Evolutionary conservation across 2,797 vertebrate genomes (phyloP).

Genomic region (Microchirus variegatus): DNA sequence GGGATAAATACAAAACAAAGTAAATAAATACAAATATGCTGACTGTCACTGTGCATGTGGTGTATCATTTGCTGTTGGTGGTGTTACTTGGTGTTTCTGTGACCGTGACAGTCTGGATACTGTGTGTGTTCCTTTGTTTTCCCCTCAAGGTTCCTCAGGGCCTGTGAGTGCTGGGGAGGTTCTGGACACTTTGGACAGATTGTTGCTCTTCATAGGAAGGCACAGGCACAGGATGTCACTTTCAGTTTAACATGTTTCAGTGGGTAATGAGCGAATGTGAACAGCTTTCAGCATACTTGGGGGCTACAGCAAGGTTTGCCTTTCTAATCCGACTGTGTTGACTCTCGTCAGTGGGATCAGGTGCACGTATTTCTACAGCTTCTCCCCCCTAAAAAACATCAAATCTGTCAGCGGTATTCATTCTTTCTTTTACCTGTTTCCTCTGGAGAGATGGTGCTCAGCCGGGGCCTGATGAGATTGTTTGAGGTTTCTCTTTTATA

Average conservation of each 20-base stretch:
- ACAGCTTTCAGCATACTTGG: slow-evolving; percentile 5
- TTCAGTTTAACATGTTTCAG: slow-evolving; percentile 39
- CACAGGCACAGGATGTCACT: slow-evolving; percentile 25
- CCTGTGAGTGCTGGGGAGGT: slow-evolving; percentile 23
- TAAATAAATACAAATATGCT: no score
- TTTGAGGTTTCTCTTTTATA: slow-evolving; percentile 22
- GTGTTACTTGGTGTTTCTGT: slow-evolving; percentile 48
- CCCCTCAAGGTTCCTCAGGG: slow-evolving; percentile 13
- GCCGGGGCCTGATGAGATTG: slow-evolving; percentile 42
- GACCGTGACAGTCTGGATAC: slow-evolving; percentile 33
- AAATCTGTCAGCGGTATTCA: slow-evolving; percentile 28
- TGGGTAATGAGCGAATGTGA: slow-evolving; percentile 43
- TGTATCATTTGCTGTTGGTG: background rate
- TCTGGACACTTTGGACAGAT: slow-evolving; percentile 44
- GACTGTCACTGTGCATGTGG: no score
- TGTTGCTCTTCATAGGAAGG: slow-evolving; percentile 22
- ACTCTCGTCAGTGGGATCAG: slow-evolving; percentile 50
- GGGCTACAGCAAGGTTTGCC: slow-evolving; percentile 34
- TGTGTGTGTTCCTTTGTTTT: slow-evolving; percentile 48
- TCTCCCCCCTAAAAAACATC: slow-evolving; percentile 18
- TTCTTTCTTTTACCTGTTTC: slow-evolving; percentile 7
- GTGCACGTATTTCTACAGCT: slow-evolving; percentile 32
- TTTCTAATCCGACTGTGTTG: slow-evolving; percentile 24
- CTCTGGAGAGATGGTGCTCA: slow-evolving; percentile 47
- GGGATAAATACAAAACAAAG: no score